Base-by-base conservation (phyloP, 2,888 invertebrate species). In the Thymelicus sylvestris region DNA sequence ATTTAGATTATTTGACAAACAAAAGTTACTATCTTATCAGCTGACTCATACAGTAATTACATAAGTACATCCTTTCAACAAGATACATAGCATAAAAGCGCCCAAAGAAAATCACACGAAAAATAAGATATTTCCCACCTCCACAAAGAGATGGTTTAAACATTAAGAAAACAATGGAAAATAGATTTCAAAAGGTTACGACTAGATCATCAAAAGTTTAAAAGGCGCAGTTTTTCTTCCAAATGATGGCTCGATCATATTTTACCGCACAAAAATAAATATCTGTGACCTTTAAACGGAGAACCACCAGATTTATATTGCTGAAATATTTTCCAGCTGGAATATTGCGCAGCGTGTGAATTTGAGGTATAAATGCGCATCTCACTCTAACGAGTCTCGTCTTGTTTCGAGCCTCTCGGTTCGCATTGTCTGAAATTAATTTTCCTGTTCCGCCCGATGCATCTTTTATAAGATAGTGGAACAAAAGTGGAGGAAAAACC, bases 401-500 rank as follows among this genome's bases (percentile, higher is more conserved):
- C 81, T 79, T 81, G 86, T 83, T 84, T 80, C 82, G 81, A 76
- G 76, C 79, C 77, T 78, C 76, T 72, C 74, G 79, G 73, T 72
- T 68, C 72, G 75, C 83, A 89, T 91, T 91, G 90, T 91, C 87
- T 89, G 82, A 85, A 89, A 89, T 91, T 91, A 91, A 92, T 91
- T 92, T 91, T 92, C 91, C 91, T 85, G 88, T 90, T 90, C 91
- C 90, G 84, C 78, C 77, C 78, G 78, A 86, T 87, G 90, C 90
- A 88, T 87, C 89, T 91, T 91, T 91, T 90, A 91, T 90, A 84
- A 87, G 86, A 89, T 89, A 88, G 88, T 86, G 83, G 83, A 84
- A 87, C 83, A 86, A 87, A 88, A 86, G 83, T 87, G 82, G 80
- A 78, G 80, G 83, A 83, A 84, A 76, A 79, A 77, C 74, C 75